A percentile compares a stretch with the other conserved stretches of the same genome.
These are phyloP conservation scores for Cebidichthys violaceus DNA, from an alignment of 2,113 vertebrate species.

Conservation along the genomic window DNA sequence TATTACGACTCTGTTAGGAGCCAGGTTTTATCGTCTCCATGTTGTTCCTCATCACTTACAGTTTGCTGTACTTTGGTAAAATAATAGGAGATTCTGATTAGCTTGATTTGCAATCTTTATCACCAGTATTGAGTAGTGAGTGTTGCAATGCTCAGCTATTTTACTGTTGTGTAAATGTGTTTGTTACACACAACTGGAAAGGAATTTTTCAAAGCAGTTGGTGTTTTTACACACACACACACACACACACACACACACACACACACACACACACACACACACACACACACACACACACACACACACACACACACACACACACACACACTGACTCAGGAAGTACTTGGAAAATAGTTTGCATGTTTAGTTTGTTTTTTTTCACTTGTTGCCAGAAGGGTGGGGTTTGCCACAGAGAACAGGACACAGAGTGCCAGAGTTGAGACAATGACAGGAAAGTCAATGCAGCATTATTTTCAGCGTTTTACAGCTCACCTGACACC, in stretches of 20 bases:
- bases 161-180: not conserved
- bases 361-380: not conserved
- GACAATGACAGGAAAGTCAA: slow-evolving; percentile 55
- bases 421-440: not conserved
- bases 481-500: slow-evolving; percentile 38
- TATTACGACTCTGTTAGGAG: not conserved
- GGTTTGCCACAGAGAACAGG: slow-evolving; percentile 11
- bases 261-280: not conserved
- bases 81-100: not conserved
- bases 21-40: slow-evolving; percentile 17
- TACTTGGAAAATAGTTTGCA: not conserved
- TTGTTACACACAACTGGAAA: not conserved
- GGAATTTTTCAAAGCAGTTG: not conserved
- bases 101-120: not conserved
- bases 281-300: not conserved
- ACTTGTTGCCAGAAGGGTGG: slow-evolving; percentile 15
- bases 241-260: not conserved
- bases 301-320: not conserved
- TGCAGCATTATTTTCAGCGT: not conserved
- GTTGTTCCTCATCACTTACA: slow-evolving; percentile 1
- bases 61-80: not conserved
- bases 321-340: slow-evolving; percentile 5
- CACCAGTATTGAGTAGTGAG: not conserved
- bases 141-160: not conserved
- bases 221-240: not conserved